Percentiles rank a stretch among this genome's conserved stretches.
phyloP scores from a whole-genome alignment of 2,888 invertebrate genomes.

The Drosophila robusta region DNA sequence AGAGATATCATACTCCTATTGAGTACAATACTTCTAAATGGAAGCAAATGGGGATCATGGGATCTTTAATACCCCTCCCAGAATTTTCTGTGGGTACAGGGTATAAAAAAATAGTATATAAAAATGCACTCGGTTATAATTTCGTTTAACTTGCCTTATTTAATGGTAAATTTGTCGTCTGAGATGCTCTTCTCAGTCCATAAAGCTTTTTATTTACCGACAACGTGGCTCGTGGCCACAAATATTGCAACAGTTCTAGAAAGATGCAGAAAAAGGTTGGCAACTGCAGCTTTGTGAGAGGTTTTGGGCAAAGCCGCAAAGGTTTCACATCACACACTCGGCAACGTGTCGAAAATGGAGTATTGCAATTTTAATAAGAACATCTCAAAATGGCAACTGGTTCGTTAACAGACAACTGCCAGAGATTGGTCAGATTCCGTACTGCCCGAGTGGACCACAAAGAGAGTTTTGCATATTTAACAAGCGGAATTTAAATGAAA shows the following conservation, averaged over 20 bases:
- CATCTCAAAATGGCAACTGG: conserved; percentile 47
- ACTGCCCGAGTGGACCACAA: conserved; percentile 30
- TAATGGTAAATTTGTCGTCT: conserved; percentile 9
- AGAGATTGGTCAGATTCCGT: background rate
- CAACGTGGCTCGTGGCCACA: conserved; percentile 29
- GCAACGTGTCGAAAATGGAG: conserved; percentile 60
- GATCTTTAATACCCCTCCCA: background rate
- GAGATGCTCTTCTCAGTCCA: conserved; percentile 4
- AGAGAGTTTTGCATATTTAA: conserved; percentile 55
- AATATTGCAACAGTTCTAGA: conserved; percentile 7
- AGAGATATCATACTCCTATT: too few species aligned
- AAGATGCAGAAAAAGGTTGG: conserved; percentile 7
- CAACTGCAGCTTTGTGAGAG: conserved; percentile 14
- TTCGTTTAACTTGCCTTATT: conserved; percentile 21
- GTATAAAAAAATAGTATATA: background rate
- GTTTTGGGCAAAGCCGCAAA: conserved; percentile 35
- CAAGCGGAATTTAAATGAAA: conserved; percentile 73
- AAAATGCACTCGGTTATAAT: background rate
- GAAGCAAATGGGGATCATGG: too few species aligned
- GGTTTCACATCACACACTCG: conserved; percentile 13
- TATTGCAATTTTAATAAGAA: conserved; percentile 72
- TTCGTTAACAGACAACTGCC: conserved; percentile 43
- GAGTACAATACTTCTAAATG: too few species aligned
- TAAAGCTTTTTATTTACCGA: conserved; percentile 16
- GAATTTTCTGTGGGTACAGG: background rate